Conservation (phyloP, 2,888 invertebrate genomes). For the Patella pellucida region DNA sequence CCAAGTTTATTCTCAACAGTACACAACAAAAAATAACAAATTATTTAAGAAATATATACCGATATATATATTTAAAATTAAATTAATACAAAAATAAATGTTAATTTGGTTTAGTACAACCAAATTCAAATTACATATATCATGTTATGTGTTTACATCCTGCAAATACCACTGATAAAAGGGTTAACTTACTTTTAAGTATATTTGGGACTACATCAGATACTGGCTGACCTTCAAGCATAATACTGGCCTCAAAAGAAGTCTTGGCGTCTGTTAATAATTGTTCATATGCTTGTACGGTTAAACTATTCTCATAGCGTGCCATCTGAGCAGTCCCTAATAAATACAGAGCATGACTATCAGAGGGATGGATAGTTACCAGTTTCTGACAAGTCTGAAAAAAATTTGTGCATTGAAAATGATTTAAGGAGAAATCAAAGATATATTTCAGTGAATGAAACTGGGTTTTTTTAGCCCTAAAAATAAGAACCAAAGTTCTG, state of each 20-base stretch:
- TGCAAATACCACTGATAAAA: background rate
- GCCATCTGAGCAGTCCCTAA: constrained; percentile 65
- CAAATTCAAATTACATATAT: background rate
- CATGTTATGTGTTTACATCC: background rate
- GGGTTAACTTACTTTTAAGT: constrained; percentile 48
- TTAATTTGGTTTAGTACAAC: too few species aligned
- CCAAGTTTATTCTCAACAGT: too few species aligned
- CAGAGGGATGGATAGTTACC: constrained; percentile 63
- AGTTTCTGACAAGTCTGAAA: constrained; percentile 65
- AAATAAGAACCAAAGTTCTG: too few species aligned
- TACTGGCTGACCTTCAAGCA: constrained; percentile 63
- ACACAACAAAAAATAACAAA: too few species aligned
- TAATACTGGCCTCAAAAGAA: constrained; percentile 62
- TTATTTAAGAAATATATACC: too few species aligned
- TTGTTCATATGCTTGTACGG: constrained; percentile 50
- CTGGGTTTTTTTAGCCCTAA: too few species aligned
- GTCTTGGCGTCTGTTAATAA: constrained; percentile 57
- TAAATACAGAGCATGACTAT: constrained; percentile 61
- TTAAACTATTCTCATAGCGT: constrained; percentile 60
- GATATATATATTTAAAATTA: constrained; percentile 8
- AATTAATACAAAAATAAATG: background rate
- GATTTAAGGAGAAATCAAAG: too few species aligned
- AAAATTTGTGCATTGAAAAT: too few species aligned
- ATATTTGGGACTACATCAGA: constrained; percentile 54
- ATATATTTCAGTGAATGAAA: too few species aligned